A percentile compares a stretch with the other conserved stretches of the same genome.
Evolutionary conservation across 2,113 vertebrate species (phyloP).

Genomic region (Chauna torquata): DNA sequence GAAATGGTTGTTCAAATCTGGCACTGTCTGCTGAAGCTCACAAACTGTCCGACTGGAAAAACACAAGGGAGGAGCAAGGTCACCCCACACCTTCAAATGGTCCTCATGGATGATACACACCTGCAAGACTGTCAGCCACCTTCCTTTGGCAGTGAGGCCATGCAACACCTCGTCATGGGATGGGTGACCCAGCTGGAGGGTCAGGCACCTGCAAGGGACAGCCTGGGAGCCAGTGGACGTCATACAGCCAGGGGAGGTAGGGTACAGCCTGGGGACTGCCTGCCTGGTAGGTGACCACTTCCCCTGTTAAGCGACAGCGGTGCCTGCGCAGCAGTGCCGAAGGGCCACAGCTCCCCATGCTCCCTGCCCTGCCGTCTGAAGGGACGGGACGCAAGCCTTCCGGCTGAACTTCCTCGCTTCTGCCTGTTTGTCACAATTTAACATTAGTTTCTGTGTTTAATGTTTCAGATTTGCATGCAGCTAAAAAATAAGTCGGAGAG

Average conservation of each 20-base stretch:
- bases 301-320: accelerated
- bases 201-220: neutral
- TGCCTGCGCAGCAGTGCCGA: neutral
- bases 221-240: neutral
- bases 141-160: accelerated
- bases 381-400: accelerated
- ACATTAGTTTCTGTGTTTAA: neutral
- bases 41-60: neutral
- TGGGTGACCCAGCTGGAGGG: neutral
- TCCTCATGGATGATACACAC: accelerated
- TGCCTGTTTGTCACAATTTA: neutral
- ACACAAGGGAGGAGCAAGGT: neutral
- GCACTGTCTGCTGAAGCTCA: accelerated
- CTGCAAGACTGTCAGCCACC: neutral
- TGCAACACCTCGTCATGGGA: neutral
- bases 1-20: neutral
- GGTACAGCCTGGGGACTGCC: neutral
- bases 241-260: neutral
- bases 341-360: neutral
- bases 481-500: neutral
- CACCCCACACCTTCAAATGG: neutral
- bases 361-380: accelerated
- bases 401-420: neutral
- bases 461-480: neutral
- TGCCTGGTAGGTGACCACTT: accelerated